Percentiles rank a stretch among this genome's conserved stretches.
Conservation (phyloP, 2,113 vertebrate genomes). For the Phalacrocorax brasilianus region DNA sequence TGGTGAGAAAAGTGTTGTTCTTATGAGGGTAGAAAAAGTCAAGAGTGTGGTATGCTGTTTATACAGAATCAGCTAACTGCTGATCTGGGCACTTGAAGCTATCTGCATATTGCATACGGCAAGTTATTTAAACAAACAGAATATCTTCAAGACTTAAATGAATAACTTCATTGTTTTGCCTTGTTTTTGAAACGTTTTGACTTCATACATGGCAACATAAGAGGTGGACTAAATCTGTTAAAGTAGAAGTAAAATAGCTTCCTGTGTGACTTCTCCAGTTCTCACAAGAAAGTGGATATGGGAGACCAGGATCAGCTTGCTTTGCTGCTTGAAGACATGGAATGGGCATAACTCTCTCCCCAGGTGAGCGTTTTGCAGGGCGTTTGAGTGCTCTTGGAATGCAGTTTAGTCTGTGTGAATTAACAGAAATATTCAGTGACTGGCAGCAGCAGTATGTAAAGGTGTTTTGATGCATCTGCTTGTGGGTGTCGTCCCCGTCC, state of each 20-base stretch:
- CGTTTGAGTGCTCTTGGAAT: background rate
- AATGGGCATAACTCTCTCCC: background rate
- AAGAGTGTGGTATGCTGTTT: background rate
- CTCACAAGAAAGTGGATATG: rapidly evolving
- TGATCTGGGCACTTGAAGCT: background rate
- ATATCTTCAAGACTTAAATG: background rate
- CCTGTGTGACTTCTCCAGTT: background rate
- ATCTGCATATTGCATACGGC: too few relatives aligned
- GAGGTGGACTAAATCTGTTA: background rate
- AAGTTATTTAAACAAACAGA: background rate
- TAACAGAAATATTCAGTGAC: background rate
- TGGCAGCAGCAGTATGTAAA: background rate
- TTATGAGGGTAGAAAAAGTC: background rate
- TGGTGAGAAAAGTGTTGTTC: background rate
- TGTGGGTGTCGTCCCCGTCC: background rate
- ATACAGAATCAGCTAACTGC: background rate
- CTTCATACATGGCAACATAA: background rate
- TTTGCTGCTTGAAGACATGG: background rate
- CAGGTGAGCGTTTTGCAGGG: background rate
- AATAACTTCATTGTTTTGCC: background rate
- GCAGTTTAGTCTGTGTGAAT: background rate
- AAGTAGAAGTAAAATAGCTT: background rate
- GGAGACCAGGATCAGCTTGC: background rate
- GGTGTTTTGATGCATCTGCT: background rate
- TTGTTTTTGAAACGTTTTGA: background rate